These are phyloP conservation scores for Ptychochromis oligacanthus DNA, from an alignment of 2,113 vertebrate genomes.

Conservation along the genomic window DNA sequence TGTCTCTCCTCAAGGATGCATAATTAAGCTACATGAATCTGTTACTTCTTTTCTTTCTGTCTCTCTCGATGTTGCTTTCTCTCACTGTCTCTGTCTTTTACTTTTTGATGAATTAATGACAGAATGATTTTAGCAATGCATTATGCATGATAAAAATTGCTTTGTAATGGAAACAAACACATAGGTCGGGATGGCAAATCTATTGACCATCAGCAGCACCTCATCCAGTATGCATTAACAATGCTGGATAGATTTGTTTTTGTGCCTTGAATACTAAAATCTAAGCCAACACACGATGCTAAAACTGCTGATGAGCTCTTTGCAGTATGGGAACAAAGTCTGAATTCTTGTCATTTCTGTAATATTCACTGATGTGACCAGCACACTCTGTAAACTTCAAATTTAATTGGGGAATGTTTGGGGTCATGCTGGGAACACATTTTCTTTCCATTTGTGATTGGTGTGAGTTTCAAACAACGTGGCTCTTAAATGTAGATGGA, in stretches of 20 bases:
- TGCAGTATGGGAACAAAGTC: constrained; percentile 21
- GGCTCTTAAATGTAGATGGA: constrained; percentile 41
- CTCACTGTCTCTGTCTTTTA: constrained; percentile 1
- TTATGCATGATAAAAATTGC: constrained; percentile 70
- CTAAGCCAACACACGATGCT: background rate
- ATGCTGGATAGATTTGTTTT: constrained; percentile 61
- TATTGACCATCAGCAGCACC: constrained; percentile 59
- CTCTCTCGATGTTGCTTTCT: background rate
- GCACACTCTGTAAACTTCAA: constrained; percentile 14
- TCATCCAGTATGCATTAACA: constrained; percentile 66
- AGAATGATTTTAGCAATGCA: constrained; percentile 62
- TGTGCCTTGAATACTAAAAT: constrained; percentile 47
- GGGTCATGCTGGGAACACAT: constrained; percentile 22
- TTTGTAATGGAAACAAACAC: constrained; percentile 74
- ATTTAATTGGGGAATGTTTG: constrained; percentile 2
- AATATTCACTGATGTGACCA: constrained; percentile 7
- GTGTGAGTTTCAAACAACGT: constrained; percentile 45
- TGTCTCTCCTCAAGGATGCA: constrained; percentile 62
- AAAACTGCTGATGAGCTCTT: constrained; percentile 46
- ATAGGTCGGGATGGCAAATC: constrained; percentile 56
- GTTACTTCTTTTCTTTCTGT: background rate
- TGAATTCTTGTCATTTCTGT: constrained; percentile 31
- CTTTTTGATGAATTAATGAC: constrained; percentile 69
- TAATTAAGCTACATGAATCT: constrained; percentile 57
- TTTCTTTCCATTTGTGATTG: constrained; percentile 33